Evolutionary conservation across 2,888 invertebrate species (phyloP).

Genomic region (Tenthredo amoena): DNA sequence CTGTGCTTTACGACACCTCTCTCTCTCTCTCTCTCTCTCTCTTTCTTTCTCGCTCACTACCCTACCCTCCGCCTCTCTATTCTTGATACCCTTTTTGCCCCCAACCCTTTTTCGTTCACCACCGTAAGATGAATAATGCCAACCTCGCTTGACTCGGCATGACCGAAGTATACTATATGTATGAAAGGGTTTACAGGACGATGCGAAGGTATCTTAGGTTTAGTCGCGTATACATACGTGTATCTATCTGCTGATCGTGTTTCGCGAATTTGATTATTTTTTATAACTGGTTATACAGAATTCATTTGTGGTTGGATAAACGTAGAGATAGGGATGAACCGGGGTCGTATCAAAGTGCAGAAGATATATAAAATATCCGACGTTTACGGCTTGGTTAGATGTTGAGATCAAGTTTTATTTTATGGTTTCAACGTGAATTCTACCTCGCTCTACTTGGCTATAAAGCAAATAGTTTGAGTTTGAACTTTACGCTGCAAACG

Average conservation of each 20-base stretch:
- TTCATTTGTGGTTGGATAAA: constrained; percentile 14
- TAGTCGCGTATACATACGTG: background rate
- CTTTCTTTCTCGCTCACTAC: background rate
- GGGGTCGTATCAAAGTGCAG: constrained; percentile 19
- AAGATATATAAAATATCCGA: constrained; percentile 34
- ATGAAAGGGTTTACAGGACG: background rate
- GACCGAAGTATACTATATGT: background rate
- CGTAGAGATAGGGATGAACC: constrained; percentile 21
- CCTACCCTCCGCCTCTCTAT: background rate
- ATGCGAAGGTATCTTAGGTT: background rate
- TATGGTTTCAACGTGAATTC: constrained; percentile 49
- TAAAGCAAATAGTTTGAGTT: constrained; percentile 48
- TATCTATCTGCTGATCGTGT: background rate
- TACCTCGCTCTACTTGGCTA: constrained; percentile 17
- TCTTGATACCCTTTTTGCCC: background rate
- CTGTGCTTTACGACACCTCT: constrained; percentile 32
- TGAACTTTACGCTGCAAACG: constrained; percentile 45
- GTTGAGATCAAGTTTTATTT: constrained; percentile 50
- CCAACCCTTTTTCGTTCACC: background rate
- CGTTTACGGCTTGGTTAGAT: constrained; percentile 40
- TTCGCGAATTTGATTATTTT: constrained; percentile 8
- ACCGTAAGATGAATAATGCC: constrained; percentile 19
- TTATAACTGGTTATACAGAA: constrained; percentile 3
- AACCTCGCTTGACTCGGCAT: background rate
- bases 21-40: background rate